A percentile compares a stretch with the other conserved stretches of the same genome.
These are phyloP conservation scores for Drosophila formosana DNA, from an alignment of 2,888 invertebrate species.

Conservation along the genomic window DNA sequence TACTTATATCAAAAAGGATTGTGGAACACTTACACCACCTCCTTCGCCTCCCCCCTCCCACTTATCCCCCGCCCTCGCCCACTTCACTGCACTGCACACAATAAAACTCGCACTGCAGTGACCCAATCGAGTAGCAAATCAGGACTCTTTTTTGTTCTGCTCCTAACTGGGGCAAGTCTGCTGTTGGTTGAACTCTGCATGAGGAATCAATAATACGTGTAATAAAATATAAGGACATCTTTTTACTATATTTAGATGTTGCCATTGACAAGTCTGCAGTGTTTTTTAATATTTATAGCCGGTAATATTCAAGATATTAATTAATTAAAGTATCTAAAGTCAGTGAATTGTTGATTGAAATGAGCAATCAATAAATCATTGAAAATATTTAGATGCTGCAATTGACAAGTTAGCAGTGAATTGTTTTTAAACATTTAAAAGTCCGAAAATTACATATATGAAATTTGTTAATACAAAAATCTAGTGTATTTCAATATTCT, in stretches of 20 bases:
- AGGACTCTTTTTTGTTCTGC: constrained; percentile 6
- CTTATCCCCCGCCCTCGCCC: background rate
- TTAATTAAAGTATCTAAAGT: too few species aligned
- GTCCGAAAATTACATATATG: too few species aligned
- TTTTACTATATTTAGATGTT: background rate
- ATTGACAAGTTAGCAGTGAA: too few species aligned
- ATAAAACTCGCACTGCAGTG: background rate
- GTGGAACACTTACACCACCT: constrained; percentile 14
- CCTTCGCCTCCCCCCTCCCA: background rate
- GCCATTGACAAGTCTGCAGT: background rate
- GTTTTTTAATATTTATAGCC: too few species aligned
- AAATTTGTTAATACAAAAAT: too few species aligned
- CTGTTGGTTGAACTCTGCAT: constrained; percentile 8
- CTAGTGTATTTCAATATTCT: too few species aligned
- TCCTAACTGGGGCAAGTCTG: constrained; percentile 13
- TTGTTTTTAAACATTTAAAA: too few species aligned
- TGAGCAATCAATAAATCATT: too few species aligned
- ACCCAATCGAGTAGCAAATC: constrained; percentile 31
- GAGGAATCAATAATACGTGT: constrained; percentile 7
- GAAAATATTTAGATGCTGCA: too few species aligned
- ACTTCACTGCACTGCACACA: background rate
- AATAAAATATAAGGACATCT: background rate
- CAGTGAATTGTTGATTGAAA: too few species aligned
- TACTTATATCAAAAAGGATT: constrained; percentile 38
- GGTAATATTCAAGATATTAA: too few species aligned